Evolutionary conservation across 2,888 invertebrate genomes (phyloP), one percentile per base, ranked within the genome.

Genomic region (Tetragonisca angustula): DNA sequence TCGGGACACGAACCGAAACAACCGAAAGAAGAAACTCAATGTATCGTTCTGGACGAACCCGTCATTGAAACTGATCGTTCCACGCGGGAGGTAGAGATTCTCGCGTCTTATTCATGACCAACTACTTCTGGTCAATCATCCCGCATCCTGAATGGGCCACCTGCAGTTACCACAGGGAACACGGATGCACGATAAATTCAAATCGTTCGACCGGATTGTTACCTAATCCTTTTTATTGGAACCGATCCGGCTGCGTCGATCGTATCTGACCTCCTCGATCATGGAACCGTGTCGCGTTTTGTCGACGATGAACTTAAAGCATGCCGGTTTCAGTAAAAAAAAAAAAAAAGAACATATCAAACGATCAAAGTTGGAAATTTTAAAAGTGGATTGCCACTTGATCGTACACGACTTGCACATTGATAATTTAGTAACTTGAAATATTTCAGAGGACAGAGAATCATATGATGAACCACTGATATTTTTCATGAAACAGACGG

Each of bases 41-140:
- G 71, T 76, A 77, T 80, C 69, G 71, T 68, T 24, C 73, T 13
- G 70, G 69, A 27, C 75, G 56, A 79, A 76, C 65, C 83, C 76
- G 78, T 83, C 82, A 84, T 79, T 81, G 84, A 84, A 90, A 89
- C 84, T 87, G 90, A 90, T 90, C 84, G 83, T 49, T 87, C 89
- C 54, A 87, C 85, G 87, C 88, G 83, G 89, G 87, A 84, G 88
- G 85, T 77, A 69, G 6, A 72, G 70, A 75, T 73, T 80, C 75
- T 78, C 76, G 83, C 82, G 62, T 88, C 81, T 83, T 90, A 90
- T 89, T 90, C 88, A 86, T 85, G 84, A 83, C 73, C 72, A 62
- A 86, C 79, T 77, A 78, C 81, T 81, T 87, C 75, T 80, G 81
- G 49, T 77, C 80, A 70, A 88, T 81, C 80, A 84, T 81, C 59